Base-by-base conservation (phyloP, 2,797 vertebrate species). In the Anguilla anguilla region DNA sequence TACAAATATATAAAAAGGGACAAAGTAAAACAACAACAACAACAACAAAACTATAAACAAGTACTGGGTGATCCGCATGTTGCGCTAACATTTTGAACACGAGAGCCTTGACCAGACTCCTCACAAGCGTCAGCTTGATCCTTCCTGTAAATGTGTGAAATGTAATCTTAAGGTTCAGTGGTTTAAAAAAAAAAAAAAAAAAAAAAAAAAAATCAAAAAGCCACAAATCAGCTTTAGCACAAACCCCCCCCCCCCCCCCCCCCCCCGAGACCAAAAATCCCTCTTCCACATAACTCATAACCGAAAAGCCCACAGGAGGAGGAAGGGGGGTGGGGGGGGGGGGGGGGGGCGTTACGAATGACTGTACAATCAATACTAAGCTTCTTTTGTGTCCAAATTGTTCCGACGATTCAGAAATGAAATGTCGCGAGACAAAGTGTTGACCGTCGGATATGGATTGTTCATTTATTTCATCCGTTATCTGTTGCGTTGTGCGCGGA, bases 381-480 rank as follows among this genome's bases (percentile, higher is more conserved):
- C 39, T 17, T 79, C 39, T 46, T 79, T 79, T 79, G 39, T 46
- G 35, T 79, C 74, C 74, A 79, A 79, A 46, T 43, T 46, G 19
- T 79, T 79, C 74, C 74, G 6, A 46, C 6, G 39, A 79, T 79
- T 79, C 19, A 15, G 35, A 46, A 79, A 46, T 46, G 46, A 79
- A 79, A 79, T 46, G 39, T 46, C 74, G 46, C 6, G 39, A 79
- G 74, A 79, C 39, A 46, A 79, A 79, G 39, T 79, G 74, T 43
- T 79, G 74, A 25, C 74, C 74, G 22, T 79, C 46, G 22, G 74
- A 46, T 79, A 25, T 79, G 39, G 74, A 79, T 46, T 46, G 35
- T 79, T 79, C 74, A 79, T 79, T 79, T 43, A 46, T 13, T 25
- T 79, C 22, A 79, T 79, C 39, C 46, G 74, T 79, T 79, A 22